Evolutionary conservation across 2,113 vertebrate genomes (phyloP).

Genomic region (Onychostoma macrolepis): DNA sequence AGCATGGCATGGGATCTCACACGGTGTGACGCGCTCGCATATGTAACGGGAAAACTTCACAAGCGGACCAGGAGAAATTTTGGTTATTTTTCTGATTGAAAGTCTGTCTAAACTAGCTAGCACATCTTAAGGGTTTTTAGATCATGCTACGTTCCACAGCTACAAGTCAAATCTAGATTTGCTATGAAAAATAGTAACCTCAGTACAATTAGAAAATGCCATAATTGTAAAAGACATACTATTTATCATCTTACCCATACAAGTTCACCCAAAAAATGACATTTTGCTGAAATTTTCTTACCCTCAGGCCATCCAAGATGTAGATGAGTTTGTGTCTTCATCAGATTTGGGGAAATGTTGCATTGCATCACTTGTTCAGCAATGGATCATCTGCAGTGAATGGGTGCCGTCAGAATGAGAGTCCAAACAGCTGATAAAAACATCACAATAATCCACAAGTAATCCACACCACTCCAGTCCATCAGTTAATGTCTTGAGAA

Average conservation of each 20-base stretch:
- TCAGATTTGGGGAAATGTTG: background rate
- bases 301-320: background rate
- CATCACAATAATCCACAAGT: background rate
- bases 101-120: background rate
- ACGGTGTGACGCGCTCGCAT: slow-evolving; percentile 44
- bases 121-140: too few species aligned
- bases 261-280: too few species aligned
- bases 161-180: too few species aligned
- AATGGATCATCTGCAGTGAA: background rate
- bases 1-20: slow-evolving; percentile 69
- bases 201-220: too few species aligned
- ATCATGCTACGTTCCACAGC: too few species aligned
- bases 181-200: too few species aligned
- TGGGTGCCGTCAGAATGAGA: background rate
- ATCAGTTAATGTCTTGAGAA: too few species aligned
- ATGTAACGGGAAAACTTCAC: slow-evolving; percentile 27
- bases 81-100: background rate
- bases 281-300: too few species aligned
- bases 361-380: too few species aligned
- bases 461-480: too few species aligned
- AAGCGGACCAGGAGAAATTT: slow-evolving; percentile 14
- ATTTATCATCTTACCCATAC: too few species aligned
- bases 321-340: background rate
- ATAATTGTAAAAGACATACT: too few species aligned
- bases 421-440: background rate